Conservation (phyloP, 2,113 vertebrate species). For the Poicephalus meyeri region DNA sequence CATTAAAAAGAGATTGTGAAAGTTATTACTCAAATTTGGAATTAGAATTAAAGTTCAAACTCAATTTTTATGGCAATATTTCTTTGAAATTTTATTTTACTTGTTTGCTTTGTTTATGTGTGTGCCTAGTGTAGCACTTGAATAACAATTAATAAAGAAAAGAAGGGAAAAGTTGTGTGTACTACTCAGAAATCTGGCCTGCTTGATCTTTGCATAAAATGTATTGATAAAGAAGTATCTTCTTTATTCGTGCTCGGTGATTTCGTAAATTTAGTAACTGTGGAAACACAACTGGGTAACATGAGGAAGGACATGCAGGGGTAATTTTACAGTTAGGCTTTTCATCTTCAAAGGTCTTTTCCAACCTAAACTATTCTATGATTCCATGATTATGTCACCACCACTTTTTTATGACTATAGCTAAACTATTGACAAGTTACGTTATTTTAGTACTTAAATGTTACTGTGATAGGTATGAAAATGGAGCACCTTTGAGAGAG, state of each 20-base stretch:
- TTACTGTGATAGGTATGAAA: neutral
- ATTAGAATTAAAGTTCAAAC: neutral
- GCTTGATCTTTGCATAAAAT: neutral
- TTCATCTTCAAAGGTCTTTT: neutral
- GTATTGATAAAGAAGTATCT: neutral
- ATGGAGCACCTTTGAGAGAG: neutral
- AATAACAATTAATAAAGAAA: neutral
- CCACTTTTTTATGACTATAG: neutral
- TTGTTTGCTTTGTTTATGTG: neutral
- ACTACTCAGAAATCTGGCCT: neutral
- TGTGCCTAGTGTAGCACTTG: neutral
- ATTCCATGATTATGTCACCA: neutral
- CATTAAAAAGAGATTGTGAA: neutral
- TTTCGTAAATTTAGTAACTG: constrained; percentile 36
- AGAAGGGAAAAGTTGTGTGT: neutral
- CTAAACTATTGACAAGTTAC: neutral
- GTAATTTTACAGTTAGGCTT: constrained; percentile 26
- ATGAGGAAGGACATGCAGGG: neutral
- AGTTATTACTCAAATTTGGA: neutral
- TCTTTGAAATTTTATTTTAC: neutral
- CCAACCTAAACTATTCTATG: neutral
- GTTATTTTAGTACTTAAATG: neutral
- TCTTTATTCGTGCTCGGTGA: constrained; percentile 1
- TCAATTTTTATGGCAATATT: neutral
- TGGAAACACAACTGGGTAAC: constrained; percentile 33